Conservation (phyloP, 1,140 invertebrate genomes). For the Lasioglossum albipes region DNA sequence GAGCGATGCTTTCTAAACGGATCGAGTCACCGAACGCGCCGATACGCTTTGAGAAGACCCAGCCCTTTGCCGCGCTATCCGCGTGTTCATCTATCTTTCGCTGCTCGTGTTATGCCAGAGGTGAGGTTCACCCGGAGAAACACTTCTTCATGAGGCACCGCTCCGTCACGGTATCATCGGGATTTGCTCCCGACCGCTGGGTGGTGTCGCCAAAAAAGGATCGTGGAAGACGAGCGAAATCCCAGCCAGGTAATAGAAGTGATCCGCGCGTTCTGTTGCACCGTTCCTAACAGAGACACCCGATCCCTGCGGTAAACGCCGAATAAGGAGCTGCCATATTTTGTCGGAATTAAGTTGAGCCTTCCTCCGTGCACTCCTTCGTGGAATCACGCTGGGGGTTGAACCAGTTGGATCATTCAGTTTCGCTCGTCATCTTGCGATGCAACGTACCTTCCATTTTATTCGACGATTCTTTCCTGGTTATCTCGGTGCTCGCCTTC, state of each 20-base stretch:
- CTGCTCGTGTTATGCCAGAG: conserved; percentile 69
- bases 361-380: not conserved
- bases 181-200: not conserved
- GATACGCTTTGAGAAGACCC: conserved; percentile 58
- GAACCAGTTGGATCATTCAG: not conserved
- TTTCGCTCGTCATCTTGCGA: no score
- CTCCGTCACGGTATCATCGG: not conserved
- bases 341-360: conserved; percentile 1
- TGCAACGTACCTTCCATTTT: no score
- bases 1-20: conserved; percentile 47
- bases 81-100: conserved; percentile 56
- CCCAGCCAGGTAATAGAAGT: conserved; percentile 18
- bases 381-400: no score
- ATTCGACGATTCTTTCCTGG: no score
- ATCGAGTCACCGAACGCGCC: conserved; percentile 41
- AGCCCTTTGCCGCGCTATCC: conserved; percentile 59
- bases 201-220: conserved; percentile 46
- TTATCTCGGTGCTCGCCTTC: no score
- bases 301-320: conserved; percentile 23
- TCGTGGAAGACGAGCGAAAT: conserved; percentile 10
- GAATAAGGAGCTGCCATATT: conserved; percentile 25
- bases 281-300: conserved; percentile 5
- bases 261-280: not conserved
- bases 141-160: conserved; percentile 22
- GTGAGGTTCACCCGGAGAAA: conserved; percentile 50